phyloP scores from a whole-genome alignment of 2,797 vertebrate species.

The Rhodeus uyekii region DNA sequence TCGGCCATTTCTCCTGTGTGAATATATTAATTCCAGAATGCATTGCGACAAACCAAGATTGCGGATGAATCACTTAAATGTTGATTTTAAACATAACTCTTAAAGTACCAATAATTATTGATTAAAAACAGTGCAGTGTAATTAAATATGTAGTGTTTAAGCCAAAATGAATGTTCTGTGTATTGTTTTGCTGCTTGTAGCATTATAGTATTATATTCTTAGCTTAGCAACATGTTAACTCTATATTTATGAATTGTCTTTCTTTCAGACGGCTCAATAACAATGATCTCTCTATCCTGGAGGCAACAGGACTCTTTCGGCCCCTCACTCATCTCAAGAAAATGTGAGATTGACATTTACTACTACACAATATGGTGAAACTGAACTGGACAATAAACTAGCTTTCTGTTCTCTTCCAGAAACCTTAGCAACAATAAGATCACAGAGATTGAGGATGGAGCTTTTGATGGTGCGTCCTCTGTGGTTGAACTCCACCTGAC shows the following conservation, averaged over 20 bases:
- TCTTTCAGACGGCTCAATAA: conserved; percentile 90
- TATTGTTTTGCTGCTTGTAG: background rate
- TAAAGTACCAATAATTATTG: background rate
- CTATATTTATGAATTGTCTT: background rate
- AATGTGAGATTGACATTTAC: conserved; percentile 78
- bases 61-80: background rate
- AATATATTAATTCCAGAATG: too few species aligned
- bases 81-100: background rate
- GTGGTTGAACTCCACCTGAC: conserved; percentile 94
- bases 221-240: background rate
- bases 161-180: too few species aligned
- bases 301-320: conserved; percentile 92
- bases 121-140: background rate
- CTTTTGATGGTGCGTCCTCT: conserved; percentile 87
- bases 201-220: background rate
- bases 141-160: too few species aligned
- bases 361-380: background rate
- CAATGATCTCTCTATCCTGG: conserved; percentile 92
- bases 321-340: conserved; percentile 93
- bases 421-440: conserved; percentile 99
- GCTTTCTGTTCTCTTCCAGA: conserved; percentile 65
- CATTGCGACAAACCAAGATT: background rate
- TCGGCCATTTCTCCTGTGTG: background rate
- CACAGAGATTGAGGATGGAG: conserved; percentile 90
- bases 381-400: background rate